Conservation (phyloP, 2,113 vertebrate genomes). For the Cephalopterus ornatus region DNA sequence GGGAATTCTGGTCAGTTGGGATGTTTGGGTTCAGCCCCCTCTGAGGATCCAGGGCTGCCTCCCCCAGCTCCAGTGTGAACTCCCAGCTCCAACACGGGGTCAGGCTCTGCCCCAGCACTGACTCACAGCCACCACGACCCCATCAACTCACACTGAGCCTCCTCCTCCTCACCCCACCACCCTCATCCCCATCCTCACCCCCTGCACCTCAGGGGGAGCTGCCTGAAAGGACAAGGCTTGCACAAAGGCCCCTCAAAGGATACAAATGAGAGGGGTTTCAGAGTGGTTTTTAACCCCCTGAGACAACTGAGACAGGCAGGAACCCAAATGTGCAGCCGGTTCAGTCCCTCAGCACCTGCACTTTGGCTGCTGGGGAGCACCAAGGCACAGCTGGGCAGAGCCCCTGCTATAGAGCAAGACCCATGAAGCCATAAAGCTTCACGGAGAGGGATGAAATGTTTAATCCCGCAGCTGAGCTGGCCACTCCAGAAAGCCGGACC, state of each 20-base stretch:
- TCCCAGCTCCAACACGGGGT: not conserved
- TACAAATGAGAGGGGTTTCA: not conserved
- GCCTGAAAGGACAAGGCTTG: not conserved
- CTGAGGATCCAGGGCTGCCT: not conserved
- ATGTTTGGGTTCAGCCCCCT: not conserved
- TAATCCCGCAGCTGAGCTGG: not conserved
- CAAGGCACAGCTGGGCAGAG: not conserved
- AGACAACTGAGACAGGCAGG: not conserved
- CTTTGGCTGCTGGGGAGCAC: not conserved
- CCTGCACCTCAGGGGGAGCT: not conserved
- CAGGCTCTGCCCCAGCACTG: not conserved
- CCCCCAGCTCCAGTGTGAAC: not conserved
- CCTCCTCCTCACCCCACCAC: not conserved
- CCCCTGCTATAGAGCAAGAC: rapidly evolving
- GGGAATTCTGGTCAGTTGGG: not conserved
- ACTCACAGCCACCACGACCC: rapidly evolving
- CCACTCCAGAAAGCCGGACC: not conserved
- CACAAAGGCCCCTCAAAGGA: not conserved
- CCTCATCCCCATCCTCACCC: not conserved
- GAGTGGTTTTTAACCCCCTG: not conserved
- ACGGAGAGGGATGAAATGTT: rapidly evolving
- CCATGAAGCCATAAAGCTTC: not conserved
- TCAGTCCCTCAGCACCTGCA: not conserved
- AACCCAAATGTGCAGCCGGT: not conserved
- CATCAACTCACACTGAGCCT: not conserved